Base-by-base conservation (phyloP, 2,888 invertebrate species). In the Eristalis arbustorum region DNA sequence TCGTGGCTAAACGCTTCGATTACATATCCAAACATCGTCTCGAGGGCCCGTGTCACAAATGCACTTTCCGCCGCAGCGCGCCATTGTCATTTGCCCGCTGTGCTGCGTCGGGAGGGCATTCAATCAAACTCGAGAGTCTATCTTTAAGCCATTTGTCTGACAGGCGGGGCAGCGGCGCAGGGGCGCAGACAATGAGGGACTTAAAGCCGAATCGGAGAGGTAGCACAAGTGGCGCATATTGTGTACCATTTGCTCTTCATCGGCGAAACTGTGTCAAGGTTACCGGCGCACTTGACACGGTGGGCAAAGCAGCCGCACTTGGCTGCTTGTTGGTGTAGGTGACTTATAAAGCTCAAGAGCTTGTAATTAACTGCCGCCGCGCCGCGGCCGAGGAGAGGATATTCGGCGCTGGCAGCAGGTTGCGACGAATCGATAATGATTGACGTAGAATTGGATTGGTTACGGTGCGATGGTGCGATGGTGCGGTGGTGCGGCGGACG, bases 231-330 rank as follows among this genome's bases (percentile, higher is more conserved):
- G 61, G 59, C 61, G 28, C 37, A 61, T 40, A 71, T 34, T 13
- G 49, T 69, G 59, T 59, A 59, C 34, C 59, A 25, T 5, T 25
- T 69, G 57, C 37, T 59, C 57, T 69, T 59, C 59, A 59, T 69
- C 34, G 61, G 25, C 37, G 22, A 18, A 72, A 62, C 61, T 72
- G 40, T 72, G 71, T 72, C 71, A 72, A 72, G 71, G 71, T 72
- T 72, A 42, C 25, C 71, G 4, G 14, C 57, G 57, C 57, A 69
- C 68, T 57, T 57, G 18, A 49, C 49, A 49, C 1, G 18, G 49
- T 18, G 18, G 5, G 37, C 59, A 69, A 23, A 23, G 23, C 23
- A 69, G 59, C 37, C 23, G 10, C 37, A 59, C 69, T 69, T 59
- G 34, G 8, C 56, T 25, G 25, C 2, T 59, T 57, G 34, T 10